Evolutionary conservation across 2,113 vertebrate genomes (phyloP).

Genomic region (Lophura nycthemera): DNA sequence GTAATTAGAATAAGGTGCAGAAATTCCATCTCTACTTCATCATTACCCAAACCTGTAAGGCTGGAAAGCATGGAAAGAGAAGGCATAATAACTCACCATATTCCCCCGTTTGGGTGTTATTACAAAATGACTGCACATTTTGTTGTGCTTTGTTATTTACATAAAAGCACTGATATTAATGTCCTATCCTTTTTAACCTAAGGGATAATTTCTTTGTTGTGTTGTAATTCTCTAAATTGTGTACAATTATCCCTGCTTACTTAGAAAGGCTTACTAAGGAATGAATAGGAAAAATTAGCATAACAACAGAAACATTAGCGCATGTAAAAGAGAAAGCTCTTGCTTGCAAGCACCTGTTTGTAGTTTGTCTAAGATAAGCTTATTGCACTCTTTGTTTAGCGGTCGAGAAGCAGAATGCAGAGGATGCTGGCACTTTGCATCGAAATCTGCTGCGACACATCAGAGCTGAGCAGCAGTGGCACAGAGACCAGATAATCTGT

Average conservation of each 20-base stretch:
- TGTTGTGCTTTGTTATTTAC: background rate
- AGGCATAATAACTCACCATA: background rate
- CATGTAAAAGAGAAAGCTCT: conserved; percentile 1
- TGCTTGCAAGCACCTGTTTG: conserved; percentile 25
- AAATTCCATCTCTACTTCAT: background rate
- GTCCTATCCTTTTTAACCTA: conserved; percentile 32
- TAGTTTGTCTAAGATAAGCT: conserved; percentile 17
- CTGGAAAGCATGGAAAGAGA: background rate
- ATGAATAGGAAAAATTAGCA: conserved; percentile 73
- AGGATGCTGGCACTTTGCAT: background rate
- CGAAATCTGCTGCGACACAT: background rate
- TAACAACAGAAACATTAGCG: conserved; percentile 64
- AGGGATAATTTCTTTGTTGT: conserved; percentile 17
- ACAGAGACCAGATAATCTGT: background rate
- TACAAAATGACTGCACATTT: background rate
- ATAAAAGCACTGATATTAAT: conserved; percentile 3
- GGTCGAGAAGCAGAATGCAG: background rate
- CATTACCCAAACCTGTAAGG: background rate
- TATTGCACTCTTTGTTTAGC: conserved; percentile 31
- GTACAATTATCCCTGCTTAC: conserved; percentile 61
- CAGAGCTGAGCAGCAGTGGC: background rate
- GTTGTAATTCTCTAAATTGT: conserved; percentile 47
- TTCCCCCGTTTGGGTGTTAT: background rate
- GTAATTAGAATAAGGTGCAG: background rate
- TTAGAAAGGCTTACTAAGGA: conserved; percentile 57